A percentile compares a stretch with the other conserved stretches of the same genome.
Evolutionary conservation across 2,888 invertebrate species (phyloP).

Genomic region (Perizoma affinitatum): DNA sequence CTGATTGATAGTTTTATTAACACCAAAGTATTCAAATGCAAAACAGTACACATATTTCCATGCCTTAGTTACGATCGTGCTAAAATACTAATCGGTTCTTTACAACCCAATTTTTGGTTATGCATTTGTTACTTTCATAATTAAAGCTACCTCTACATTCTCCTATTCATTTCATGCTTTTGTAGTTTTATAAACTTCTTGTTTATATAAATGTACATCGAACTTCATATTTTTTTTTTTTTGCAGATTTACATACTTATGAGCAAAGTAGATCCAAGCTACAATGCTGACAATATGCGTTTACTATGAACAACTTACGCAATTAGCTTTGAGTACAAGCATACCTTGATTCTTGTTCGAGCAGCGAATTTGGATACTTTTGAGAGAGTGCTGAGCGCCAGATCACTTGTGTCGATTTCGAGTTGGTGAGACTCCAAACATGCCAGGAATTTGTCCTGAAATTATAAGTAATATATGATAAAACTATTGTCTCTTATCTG

Average conservation of each 20-base stretch:
- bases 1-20: constrained; percentile 43
- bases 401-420: constrained; percentile 94
- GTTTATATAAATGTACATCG: constrained; percentile 1
- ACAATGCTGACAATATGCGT: constrained; percentile 21
- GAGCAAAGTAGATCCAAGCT: background rate
- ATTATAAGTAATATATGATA: background rate
- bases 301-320: constrained; percentile 14
- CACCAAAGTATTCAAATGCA: constrained; percentile 45
- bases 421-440: constrained; percentile 91
- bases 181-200: constrained; percentile 22
- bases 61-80: constrained; percentile 72
- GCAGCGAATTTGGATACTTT: constrained; percentile 96
- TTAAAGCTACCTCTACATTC: constrained; percentile 36
- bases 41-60: constrained; percentile 55
- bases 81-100: constrained; percentile 25
- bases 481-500: background rate
- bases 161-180: constrained; percentile 34
- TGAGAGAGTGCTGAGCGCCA: constrained; percentile 93
- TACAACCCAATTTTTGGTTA: constrained; percentile 32
- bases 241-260: constrained; percentile 20
- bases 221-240: constrained; percentile 12
- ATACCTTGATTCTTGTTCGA: constrained; percentile 90
- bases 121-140: constrained; percentile 35
- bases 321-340: constrained; percentile 24
- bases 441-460: constrained; percentile 91